These are phyloP conservation scores for Colinus virginianus DNA, from an alignment of 2,113 vertebrate genomes.

Conservation along the genomic window DNA sequence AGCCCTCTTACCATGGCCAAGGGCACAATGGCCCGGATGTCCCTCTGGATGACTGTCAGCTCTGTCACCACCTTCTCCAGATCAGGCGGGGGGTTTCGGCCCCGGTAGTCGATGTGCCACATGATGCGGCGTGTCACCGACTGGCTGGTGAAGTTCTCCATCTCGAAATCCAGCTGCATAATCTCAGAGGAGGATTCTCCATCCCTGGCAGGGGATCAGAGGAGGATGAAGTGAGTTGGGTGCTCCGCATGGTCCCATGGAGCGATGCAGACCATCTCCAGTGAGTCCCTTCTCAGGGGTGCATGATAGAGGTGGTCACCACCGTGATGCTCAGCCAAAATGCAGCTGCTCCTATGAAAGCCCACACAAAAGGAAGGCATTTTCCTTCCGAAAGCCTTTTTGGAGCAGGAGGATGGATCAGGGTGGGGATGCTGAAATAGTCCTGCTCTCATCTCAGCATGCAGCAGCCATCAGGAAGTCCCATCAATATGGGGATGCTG, in stretches of 20 bases:
- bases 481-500: background rate
- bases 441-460: rapidly evolving
- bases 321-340: background rate
- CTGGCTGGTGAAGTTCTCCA: constrained; percentile 99
- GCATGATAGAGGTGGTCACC: background rate
- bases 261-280: background rate
- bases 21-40: constrained; percentile 94
- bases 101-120: constrained; percentile 97
- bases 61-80: constrained; percentile 95
- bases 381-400: background rate
- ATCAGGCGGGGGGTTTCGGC: constrained; percentile 86
- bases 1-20: constrained; percentile 91
- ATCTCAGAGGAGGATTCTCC: constrained; percentile 86
- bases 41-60: constrained; percentile 94
- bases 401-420: rapidly evolving
- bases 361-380: background rate
- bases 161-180: constrained; percentile 97
- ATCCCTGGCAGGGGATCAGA: constrained; percentile 77
- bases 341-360: background rate
- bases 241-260: rapidly evolving
- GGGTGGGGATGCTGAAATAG: background rate
- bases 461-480: background rate
- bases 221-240: background rate
- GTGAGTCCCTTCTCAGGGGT: background rate
- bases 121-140: constrained; percentile 96